These are phyloP conservation scores for Nibea albiflora DNA, from an alignment of 2,113 vertebrate genomes.

Conservation along the genomic window DNA sequence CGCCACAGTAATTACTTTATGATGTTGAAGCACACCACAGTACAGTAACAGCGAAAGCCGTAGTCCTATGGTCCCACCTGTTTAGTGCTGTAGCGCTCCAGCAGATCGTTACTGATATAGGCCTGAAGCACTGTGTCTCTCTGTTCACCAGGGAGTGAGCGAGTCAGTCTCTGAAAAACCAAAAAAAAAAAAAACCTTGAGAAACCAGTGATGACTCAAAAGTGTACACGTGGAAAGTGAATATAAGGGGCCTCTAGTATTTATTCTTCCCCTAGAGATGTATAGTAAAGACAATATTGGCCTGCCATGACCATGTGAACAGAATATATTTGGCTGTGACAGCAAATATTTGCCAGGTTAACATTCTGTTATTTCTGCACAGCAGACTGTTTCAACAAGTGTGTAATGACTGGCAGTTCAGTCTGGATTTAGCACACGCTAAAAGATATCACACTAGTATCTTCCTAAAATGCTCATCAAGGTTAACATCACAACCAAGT, in stretches of 20 bases:
- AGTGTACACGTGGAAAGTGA: neutral
- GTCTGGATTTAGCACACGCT: neutral
- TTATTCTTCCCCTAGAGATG: too few species aligned
- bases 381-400: too few species aligned
- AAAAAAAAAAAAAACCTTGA: slow-evolving; percentile 36
- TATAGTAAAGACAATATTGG: too few species aligned
- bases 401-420: too few species aligned
- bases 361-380: too few species aligned
- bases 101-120: slow-evolving; percentile 93
- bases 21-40: neutral
- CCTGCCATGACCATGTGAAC: too few species aligned
- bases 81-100: slow-evolving; percentile 84
- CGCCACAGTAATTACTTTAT: neutral
- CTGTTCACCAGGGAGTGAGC: slow-evolving; percentile 93
- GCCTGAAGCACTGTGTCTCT: slow-evolving; percentile 94
- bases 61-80: slow-evolving; percentile 60
- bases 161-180: slow-evolving; percentile 90
- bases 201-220: neutral
- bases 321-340: too few species aligned
- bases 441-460: neutral
- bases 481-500: neutral
- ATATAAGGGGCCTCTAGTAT: too few species aligned
- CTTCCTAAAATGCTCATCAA: neutral
- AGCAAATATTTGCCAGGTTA: too few species aligned
- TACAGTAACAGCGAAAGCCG: neutral